Evolutionary conservation across 2,888 invertebrate species (phyloP).

Genomic region (Electrophaes corylata): DNA sequence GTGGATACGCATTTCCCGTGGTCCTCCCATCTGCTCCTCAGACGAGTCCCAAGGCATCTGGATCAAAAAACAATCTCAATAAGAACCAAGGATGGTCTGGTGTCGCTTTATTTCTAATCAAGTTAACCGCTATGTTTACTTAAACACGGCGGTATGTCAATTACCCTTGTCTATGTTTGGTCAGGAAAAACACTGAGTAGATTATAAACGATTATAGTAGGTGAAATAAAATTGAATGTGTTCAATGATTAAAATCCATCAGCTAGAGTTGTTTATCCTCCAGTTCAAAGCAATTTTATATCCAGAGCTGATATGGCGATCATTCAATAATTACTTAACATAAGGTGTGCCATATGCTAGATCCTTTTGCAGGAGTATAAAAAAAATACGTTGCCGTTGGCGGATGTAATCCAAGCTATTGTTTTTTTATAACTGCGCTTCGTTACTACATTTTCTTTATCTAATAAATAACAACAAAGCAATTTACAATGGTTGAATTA

Average conservation of each 20-base stretch:
- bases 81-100: neutral
- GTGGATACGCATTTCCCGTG: slow-evolving; percentile 80
- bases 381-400: neutral
- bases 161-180: slow-evolving; percentile 7
- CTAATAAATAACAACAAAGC: slow-evolving; percentile 43
- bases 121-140: slow-evolving; percentile 20
- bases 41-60: slow-evolving; percentile 81
- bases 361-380: too few relatives aligned
- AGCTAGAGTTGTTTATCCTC: neutral
- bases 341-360: too few relatives aligned
- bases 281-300: neutral
- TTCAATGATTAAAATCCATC: neutral
- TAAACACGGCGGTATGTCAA: slow-evolving; percentile 5
- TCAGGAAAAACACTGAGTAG: slow-evolving; percentile 3
- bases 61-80: slow-evolving; percentile 30
- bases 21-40: slow-evolving; percentile 71
- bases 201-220: too few relatives aligned
- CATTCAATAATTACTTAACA: too few relatives aligned
- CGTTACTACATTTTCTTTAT: slow-evolving; percentile 9
- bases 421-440: slow-evolving; percentile 21
- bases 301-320: neutral
- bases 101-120: slow-evolving; percentile 1
- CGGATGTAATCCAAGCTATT: slow-evolving; percentile 23
- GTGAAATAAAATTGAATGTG: neutral
- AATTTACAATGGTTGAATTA: slow-evolving; percentile 49